Conservation (phyloP, 92 coral and sea anemone genomes). For the Siderastrea siderea region DNA sequence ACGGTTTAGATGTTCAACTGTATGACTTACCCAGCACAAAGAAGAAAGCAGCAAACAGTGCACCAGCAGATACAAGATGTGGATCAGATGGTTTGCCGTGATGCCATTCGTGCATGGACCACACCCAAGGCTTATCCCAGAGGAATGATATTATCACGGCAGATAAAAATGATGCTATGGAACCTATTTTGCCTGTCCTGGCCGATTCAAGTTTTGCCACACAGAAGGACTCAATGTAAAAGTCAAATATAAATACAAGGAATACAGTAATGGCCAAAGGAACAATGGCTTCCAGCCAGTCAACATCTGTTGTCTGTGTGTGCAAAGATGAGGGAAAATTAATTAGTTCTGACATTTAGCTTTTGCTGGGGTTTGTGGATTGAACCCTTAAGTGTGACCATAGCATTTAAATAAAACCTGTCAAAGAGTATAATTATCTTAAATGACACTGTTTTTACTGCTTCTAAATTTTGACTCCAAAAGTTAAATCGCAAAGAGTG, state of each 20-base stretch:
- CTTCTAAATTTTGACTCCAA: too few species aligned
- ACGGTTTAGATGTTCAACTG: neutral
- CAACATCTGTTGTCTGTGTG: slow-evolving; percentile 80
- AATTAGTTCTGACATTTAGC: neutral
- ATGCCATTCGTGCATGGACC: slow-evolving; percentile 94
- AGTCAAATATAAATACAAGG: slow-evolving; percentile 89
- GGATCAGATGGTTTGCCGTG: slow-evolving; percentile 90
- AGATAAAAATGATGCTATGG: slow-evolving; percentile 87
- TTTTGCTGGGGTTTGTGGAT: too few species aligned
- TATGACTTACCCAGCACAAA: slow-evolving; percentile 85
- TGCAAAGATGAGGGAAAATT: neutral
- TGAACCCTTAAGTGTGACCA: too few species aligned
- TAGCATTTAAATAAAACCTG: too few species aligned
- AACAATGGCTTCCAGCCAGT: slow-evolving; percentile 81
- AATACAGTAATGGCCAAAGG: slow-evolving; percentile 83
- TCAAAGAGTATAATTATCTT: too few species aligned
- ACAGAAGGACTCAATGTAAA: slow-evolving; percentile 95
- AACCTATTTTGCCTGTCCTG: slow-evolving; percentile 86
- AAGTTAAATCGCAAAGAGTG: too few species aligned
- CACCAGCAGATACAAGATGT: slow-evolving; percentile 93
- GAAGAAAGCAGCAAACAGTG: slow-evolving; percentile 89
- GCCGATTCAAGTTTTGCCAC: slow-evolving; percentile 89
- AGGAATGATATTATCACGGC: slow-evolving; percentile 85
- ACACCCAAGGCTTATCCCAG: slow-evolving; percentile 98
- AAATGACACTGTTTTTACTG: too few species aligned